These are phyloP conservation scores for Bufo gargarizans DNA, from an alignment of 2,113 vertebrate genomes.

Conservation along the genomic window DNA sequence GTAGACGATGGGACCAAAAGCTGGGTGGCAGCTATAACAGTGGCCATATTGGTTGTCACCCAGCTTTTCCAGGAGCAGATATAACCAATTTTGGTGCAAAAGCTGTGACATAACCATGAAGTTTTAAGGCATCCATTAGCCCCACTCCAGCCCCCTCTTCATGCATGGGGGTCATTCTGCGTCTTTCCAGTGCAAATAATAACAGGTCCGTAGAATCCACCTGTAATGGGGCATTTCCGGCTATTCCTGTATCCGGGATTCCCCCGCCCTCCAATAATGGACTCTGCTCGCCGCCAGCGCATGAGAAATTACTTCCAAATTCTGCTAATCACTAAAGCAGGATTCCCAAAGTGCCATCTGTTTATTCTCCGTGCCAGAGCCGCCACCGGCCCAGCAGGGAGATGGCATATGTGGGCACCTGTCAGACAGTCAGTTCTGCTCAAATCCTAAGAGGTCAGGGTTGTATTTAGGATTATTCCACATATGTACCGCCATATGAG, in stretches of 20 bases:
- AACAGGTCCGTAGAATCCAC: not conserved
- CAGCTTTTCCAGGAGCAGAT: too few species aligned
- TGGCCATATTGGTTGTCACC: too few species aligned
- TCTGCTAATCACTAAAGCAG: constrained; percentile 53
- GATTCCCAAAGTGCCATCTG: constrained; percentile 49
- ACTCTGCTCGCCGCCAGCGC: not conserved
- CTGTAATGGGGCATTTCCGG: not conserved
- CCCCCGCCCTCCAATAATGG: not conserved
- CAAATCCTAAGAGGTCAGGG: not conserved
- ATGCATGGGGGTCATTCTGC: too few species aligned
- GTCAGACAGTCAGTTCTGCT: not conserved
- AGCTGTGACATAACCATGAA: too few species aligned
- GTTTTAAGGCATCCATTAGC: too few species aligned
- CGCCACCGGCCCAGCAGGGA: not conserved
- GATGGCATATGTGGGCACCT: constrained; percentile 23
- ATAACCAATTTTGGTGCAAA: too few species aligned
- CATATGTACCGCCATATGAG: not conserved
- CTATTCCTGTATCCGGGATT: not conserved
- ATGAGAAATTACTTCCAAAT: constrained; percentile 28
- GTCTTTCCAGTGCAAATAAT: not conserved
- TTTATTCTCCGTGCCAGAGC: constrained; percentile 6
- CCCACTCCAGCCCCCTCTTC: too few species aligned
- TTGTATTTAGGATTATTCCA: not conserved
- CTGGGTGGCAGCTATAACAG: too few species aligned
- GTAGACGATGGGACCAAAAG: not conserved